These are phyloP conservation scores for Drosophila guanche DNA, from an alignment of 1,140 invertebrate species.

Conservation along the genomic window DNA sequence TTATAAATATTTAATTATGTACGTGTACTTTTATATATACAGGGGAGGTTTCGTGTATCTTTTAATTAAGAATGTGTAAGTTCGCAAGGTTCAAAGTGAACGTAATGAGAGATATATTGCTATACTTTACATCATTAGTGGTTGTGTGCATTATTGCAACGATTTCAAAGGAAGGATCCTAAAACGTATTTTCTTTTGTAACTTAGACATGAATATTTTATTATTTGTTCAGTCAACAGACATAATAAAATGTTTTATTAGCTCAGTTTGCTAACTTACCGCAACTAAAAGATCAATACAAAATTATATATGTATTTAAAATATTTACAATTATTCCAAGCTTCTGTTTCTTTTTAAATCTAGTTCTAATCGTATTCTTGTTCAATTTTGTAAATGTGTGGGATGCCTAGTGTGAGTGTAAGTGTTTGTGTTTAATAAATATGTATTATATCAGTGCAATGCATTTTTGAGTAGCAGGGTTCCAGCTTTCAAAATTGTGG, in stretches of 20 bases:
- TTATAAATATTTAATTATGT: no score
- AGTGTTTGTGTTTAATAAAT: constrained; percentile 69
- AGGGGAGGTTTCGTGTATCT: constrained; percentile 16
- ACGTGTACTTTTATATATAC: constrained; percentile 19
- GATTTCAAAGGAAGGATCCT: constrained; percentile 33
- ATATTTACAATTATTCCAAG: constrained; percentile 62
- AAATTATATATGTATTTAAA: constrained; percentile 69
- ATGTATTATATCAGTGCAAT: constrained; percentile 54
- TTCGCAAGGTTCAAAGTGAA: constrained; percentile 42
- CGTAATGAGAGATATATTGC: constrained; percentile 71
- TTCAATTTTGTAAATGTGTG: constrained; percentile 19
- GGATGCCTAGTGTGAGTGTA: constrained; percentile 53
- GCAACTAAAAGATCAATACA: constrained; percentile 75
- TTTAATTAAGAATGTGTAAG: constrained; percentile 26
- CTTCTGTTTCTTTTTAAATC: constrained; percentile 22
- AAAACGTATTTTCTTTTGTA: constrained; percentile 23
- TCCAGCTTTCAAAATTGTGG: constrained; percentile 31
- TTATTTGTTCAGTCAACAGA: constrained; percentile 34
- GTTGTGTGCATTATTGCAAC: constrained; percentile 32
- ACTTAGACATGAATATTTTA: constrained; percentile 34
- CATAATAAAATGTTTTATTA: constrained; percentile 65
- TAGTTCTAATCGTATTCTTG: constrained; percentile 35
- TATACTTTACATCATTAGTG: constrained; percentile 35
- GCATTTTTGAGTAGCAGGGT: constrained; percentile 27
- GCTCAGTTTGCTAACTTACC: constrained; percentile 59